phyloP scores from a whole-genome alignment of 1,140 invertebrate species.

The Zophobas morio region DNA sequence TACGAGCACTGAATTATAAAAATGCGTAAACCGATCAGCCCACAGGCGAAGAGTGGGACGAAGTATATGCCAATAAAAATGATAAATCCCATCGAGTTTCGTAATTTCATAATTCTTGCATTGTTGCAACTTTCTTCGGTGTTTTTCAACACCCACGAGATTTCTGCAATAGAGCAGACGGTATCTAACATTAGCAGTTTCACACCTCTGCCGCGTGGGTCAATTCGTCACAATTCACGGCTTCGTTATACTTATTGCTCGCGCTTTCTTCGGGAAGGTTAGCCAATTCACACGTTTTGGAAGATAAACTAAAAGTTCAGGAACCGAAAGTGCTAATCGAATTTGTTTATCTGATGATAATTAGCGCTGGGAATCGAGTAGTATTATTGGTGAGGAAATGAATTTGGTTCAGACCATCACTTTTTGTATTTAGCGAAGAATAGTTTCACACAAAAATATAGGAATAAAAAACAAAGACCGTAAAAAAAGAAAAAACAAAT shows the following conservation, averaged over 20 bases:
- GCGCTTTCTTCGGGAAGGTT: conserved; percentile 21
- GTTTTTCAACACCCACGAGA: conserved; percentile 32
- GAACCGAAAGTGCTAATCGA: background rate
- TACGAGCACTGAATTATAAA: conserved; percentile 26
- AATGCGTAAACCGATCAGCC: conserved; percentile 42
- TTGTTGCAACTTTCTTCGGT: conserved; percentile 49
- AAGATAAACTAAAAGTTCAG: conserved; percentile 10
- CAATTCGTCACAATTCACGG: conserved; percentile 39
- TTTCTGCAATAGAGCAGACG: conserved; percentile 46
- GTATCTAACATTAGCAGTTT: conserved; percentile 42
- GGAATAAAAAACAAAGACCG: too few species aligned
- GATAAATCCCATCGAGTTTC: conserved; percentile 48
- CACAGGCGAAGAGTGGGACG: conserved; percentile 21
- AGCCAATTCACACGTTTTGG: background rate
- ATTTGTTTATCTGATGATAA: background rate
- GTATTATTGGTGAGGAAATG: too few species aligned
- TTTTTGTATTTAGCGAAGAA: too few species aligned
- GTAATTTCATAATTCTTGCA: conserved; percentile 49
- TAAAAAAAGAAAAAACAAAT: too few species aligned
- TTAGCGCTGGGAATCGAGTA: too few species aligned
- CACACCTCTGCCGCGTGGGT: conserved; percentile 42
- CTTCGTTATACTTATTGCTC: background rate
- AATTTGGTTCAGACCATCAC: too few species aligned
- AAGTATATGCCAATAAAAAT: conserved; percentile 44
- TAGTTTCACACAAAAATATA: too few species aligned